Base-by-base conservation (phyloP, 1,140 invertebrate genomes). In the Lucilia cuprina region DNA sequence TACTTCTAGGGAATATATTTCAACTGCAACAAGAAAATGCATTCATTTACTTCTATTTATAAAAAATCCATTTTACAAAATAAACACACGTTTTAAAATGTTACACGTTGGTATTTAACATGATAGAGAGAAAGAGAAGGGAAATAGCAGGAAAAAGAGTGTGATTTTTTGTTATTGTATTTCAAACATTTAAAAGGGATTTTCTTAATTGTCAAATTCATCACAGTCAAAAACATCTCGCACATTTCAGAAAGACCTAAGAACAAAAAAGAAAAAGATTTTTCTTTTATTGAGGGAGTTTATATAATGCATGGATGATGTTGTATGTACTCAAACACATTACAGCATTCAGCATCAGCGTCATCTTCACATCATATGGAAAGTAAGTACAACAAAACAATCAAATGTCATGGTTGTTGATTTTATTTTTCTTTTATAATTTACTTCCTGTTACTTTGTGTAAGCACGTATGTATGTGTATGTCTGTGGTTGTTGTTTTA, bases 201-300 rank as follows among this genome's bases (percentile, higher is more conserved):
- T 70, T 70, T 70, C 65, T 70, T 70, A 70, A 70, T 70, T 70
- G 65, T 70, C 65, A 60, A 60, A 60, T 60, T 60, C 55, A 70
- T 70, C n/a, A n/a, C 65, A 70, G 17, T 70, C 65, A 70, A 21
- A 21, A 60, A 60, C 9, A 21, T 21, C 21, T 70, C 9, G 12
- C n/a, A 70, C 19, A 70, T 70, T 70, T 70, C 21, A 19, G 5
- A 70, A 21, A 70, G 65, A 70, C 10, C 25, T 70, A n/a, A 60
- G 14, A 60, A 60, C 14, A 60, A 60, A 60, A 60, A 4, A n/a
- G 5, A 12, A 5, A 12, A 14, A 14, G 13, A 14, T 60, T 60
- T 60, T 60, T 17, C n/a, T 17, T 60, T 60, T 60, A 60, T 19
- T 70, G 65, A 70, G 65, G 65, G 65, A 70, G 65, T 70, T 70